Base-by-base conservation (phyloP, 2,797 vertebrate genomes). In the Gouania willdenowi region DNA sequence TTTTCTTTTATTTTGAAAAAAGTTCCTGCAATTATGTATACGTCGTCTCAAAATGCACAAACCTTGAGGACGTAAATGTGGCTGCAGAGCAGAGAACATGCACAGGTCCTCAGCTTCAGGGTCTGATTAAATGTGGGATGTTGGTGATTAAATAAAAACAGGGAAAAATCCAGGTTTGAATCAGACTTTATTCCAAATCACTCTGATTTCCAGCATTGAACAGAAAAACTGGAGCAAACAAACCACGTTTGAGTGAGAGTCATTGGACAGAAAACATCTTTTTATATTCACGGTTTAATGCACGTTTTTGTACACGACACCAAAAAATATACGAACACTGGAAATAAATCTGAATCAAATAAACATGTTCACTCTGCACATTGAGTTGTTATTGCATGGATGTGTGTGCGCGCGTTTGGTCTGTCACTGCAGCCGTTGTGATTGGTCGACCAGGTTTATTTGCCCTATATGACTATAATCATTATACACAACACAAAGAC, bases 271-370 rank as follows among this genome's bases (percentile, higher is more conserved):
- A 49, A 72, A 61, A 72, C 32, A 69, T 77, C 73, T 71, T 53
- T 76, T 84, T 80, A n/a, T 75, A 87, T 90, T 88, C 87, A 91
- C 83, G 5, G 81, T 66, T 92, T 88, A 93, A 93, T 94, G 88
- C 90, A 91, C 84, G 62, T 90, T 77, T 65, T 89, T 84, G 8
- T 49, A 93, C 88, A 90, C 97, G 92, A 94, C 94, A 95, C 94
- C 92, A 92, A 90, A 94, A 92, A 92, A 92, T 94, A 93, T 97
- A 93, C 95, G 95, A 90, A 92, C 89, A 81, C 85, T 80, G 83
- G 81, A 89, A 91, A 94, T 91, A 93, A 94, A 94, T 92, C 92
- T 92, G 91, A 91, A 87, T n/a, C n/a, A n/a, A n/a, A n/a, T n/a
- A n/a, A n/a, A n/a, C n/a, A n/a, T n/a, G n/a, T n/a, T n/a, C n/a